Base-by-base conservation (phyloP, 2,888 invertebrate species). In the Drosophila phalerata region DNA sequence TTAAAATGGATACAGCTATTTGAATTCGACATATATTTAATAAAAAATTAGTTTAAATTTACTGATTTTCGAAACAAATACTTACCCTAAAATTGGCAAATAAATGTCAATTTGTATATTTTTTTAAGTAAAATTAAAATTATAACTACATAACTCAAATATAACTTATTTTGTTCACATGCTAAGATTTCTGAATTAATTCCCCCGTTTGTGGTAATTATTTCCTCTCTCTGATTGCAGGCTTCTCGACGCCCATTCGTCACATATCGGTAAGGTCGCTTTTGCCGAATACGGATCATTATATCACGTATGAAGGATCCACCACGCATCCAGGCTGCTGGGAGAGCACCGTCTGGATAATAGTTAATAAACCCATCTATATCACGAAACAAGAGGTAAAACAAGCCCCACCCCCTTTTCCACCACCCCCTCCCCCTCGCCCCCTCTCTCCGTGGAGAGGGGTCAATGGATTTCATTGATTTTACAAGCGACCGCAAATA, bases 311-410 rank as follows among this genome's bases (percentile, higher is more conserved):
- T 93, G 98, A 99, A 92, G 99, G 99, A 25, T 98, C 98, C 79
- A 97, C 98, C 83, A 99, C 99, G 62, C 98, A 98, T 93, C 99
- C 99, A 9, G 98, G 98, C 53, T 99, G 99, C 93, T 98, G 98
- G 96, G 99, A 99, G 93, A 99, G 99, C n/a, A 98, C 98, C 40
- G 98, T 98, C 68, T 99, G 99, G 99, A 96, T 99, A 91, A 97
- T 99, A 90, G 95, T 98, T 93, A 99, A 99, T 94, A 98, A 98
- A 93, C 99, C 99, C 74, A 97, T 99, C 92, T 98, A 98, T 94
- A 97, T 99, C 92, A 97, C 98, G 81, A 96, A 96, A 91, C 97
- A 97, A 93, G 98, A 99, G 96, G 98, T 98, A 93, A 85, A 74
- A 4, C n/a, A 42, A 25, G 3, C 19, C 19, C 25, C 17, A 3